Percentiles rank a stretch among this genome's conserved stretches.
Conservation (phyloP, 2,113 vertebrate genomes). For the Prionailurus viverrinus region DNA sequence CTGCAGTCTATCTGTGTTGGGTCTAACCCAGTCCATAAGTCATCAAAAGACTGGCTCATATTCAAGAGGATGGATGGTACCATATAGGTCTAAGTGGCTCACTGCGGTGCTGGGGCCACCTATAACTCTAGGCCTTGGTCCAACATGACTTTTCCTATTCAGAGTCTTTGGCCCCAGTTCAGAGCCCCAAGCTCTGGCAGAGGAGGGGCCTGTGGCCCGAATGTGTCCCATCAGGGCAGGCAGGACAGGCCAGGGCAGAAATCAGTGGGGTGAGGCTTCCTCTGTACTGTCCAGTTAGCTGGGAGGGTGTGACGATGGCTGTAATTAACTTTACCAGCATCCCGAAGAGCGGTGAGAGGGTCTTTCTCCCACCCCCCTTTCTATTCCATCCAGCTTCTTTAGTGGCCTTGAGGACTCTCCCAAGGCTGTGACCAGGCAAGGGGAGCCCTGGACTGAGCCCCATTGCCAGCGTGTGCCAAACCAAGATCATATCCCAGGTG, state of each 20-base stretch:
- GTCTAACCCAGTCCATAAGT: not conserved
- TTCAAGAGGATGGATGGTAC: not conserved
- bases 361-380: conserved; percentile 64
- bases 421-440: not conserved
- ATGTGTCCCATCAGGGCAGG: conserved; percentile 30
- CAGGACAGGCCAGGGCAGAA: conserved; percentile 70
- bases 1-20: not conserved
- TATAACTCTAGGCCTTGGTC: not conserved
- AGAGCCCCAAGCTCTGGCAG: not conserved
- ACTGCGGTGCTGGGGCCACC: not conserved
- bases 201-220: conserved; percentile 53
- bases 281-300: conserved; percentile 79
- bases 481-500: not conserved
- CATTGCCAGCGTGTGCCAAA: not conserved
- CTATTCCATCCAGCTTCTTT: conserved; percentile 58
- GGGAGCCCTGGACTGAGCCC: not conserved
- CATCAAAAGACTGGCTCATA: not conserved
- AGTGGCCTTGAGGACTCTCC: conserved; percentile 21
- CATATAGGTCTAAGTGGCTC: not conserved
- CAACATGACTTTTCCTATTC: not conserved
- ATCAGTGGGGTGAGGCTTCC: conserved; percentile 65
- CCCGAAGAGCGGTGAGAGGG: conserved; percentile 63
- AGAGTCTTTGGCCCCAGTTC: not conserved
- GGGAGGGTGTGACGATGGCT: conserved; percentile 59
- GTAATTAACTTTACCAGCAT: conserved; percentile 82